Percentiles rank a stretch among this genome's conserved stretches.
Evolutionary conservation across 2,797 vertebrate genomes (phyloP).

Genomic region (Melanogrammus aeglefinus): DNA sequence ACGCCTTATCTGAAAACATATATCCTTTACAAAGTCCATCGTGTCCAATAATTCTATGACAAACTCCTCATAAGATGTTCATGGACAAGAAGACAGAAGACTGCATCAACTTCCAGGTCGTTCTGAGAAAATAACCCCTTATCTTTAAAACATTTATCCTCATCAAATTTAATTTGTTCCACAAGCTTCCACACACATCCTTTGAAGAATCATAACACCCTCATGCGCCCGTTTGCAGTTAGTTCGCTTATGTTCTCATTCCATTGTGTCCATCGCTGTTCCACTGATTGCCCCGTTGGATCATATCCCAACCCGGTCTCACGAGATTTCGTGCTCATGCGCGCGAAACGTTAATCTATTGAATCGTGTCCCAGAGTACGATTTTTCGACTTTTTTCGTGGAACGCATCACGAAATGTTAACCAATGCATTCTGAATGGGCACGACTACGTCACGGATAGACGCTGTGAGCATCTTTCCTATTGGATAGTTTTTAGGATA

Average conservation of each 20-base stretch:
- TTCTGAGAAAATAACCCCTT: not conserved
- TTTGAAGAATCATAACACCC: not conserved
- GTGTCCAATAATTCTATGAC: not conserved
- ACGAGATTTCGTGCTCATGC: too few relatives aligned
- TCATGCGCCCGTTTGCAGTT: not conserved
- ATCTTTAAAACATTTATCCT: not conserved
- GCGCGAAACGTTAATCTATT: too few relatives aligned
- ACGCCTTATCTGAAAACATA: not conserved
- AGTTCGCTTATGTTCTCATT: conserved; percentile 7
- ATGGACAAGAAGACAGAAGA: not conserved
- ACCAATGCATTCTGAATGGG: too few relatives aligned
- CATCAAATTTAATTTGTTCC: not conserved
- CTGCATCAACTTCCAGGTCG: not conserved
- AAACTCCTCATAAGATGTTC: not conserved
- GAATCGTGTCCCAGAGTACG: too few relatives aligned
- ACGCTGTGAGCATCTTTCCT: too few relatives aligned
- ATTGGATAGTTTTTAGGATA: too few relatives aligned
- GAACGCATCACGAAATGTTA: too few relatives aligned
- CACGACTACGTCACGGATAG: too few relatives aligned
- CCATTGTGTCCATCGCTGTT: not conserved
- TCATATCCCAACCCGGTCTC: too few relatives aligned
- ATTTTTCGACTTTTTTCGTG: too few relatives aligned
- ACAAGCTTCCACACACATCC: not conserved
- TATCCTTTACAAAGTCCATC: not conserved
- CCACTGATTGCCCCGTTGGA: conserved; percentile 14